These are phyloP conservation scores for Drosophila stalkeri DNA, from an alignment of 2,888 invertebrate genomes.

Conservation along the genomic window DNA sequence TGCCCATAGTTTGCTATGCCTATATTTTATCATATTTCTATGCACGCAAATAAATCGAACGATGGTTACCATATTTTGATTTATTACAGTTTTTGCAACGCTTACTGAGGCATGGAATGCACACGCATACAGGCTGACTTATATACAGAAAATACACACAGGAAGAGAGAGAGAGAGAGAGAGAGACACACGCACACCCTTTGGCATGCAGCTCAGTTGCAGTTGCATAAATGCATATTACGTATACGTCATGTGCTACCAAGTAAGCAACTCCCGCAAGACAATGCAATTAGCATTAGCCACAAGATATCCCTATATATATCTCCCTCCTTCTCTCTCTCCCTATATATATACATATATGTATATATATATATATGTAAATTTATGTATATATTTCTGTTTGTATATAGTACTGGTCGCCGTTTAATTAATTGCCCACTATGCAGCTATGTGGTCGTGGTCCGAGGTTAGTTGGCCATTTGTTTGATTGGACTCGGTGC, in stretches of 20 bases:
- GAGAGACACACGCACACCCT: conserved; percentile 2
- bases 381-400: not conserved
- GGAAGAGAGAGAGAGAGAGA: not conserved
- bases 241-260: conserved; percentile 52
- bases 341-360: not conserved
- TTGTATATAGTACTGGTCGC: not conserved
- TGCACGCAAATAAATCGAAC: conserved; percentile 53
- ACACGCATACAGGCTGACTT: conserved; percentile 1
- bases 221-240: conserved; percentile 53
- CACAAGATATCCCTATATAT: not conserved
- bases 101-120: conserved; percentile 41
- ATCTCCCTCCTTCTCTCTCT: too few species aligned
- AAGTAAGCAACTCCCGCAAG: conserved; percentile 10
- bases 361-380: not conserved
- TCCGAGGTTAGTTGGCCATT: conserved; percentile 21
- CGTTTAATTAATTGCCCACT: conserved; percentile 33
- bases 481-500: conserved; percentile 6
- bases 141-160: not conserved
- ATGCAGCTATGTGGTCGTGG: conserved; percentile 24
- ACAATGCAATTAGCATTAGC: conserved; percentile 29
- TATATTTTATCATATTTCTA: conserved; percentile 23
- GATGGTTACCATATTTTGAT: conserved; percentile 44
- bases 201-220: conserved; percentile 19
- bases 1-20: conserved; percentile 22
- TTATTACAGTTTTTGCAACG: conserved; percentile 47